Conservation (phyloP, 1,140 invertebrate genomes). For the Plutomurus gul region DNA sequence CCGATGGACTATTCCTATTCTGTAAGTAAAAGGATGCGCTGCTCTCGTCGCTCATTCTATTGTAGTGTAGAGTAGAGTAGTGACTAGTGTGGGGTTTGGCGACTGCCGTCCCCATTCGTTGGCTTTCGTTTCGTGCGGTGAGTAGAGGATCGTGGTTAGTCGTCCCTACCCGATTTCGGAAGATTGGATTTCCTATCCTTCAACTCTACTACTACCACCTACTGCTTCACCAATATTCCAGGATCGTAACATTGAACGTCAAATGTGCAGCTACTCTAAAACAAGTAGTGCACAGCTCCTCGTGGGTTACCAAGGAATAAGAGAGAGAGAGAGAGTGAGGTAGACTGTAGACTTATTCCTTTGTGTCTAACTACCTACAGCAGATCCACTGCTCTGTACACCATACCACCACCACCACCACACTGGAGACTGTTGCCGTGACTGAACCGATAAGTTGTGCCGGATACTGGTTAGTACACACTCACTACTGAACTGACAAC, state of each 20-base stretch:
- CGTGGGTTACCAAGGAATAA: too few relatives aligned
- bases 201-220: neutral
- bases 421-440: conserved; percentile 7
- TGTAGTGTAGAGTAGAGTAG: neutral
- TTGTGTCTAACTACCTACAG: neutral
- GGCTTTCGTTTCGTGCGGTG: neutral
- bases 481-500: neutral
- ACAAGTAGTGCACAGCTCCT: too few relatives aligned
- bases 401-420: neutral
- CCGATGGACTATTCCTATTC: neutral
- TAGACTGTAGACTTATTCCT: neutral
- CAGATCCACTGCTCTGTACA: neutral
- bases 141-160: conserved; percentile 18
- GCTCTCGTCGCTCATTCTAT: neutral
- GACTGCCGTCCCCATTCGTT: neutral
- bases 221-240: neutral
- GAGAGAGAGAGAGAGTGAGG: too few relatives aligned
- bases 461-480: neutral
- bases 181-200: conserved; percentile 7
- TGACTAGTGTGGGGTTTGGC: neutral
- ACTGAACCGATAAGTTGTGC: conserved; percentile 6
- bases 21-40: neutral
- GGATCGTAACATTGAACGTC: neutral
- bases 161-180: conserved; percentile 7
- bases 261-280: neutral